These are phyloP conservation scores for Dasypolia templi DNA, from an alignment of 2,888 invertebrate genomes.

Conservation along the genomic window DNA sequence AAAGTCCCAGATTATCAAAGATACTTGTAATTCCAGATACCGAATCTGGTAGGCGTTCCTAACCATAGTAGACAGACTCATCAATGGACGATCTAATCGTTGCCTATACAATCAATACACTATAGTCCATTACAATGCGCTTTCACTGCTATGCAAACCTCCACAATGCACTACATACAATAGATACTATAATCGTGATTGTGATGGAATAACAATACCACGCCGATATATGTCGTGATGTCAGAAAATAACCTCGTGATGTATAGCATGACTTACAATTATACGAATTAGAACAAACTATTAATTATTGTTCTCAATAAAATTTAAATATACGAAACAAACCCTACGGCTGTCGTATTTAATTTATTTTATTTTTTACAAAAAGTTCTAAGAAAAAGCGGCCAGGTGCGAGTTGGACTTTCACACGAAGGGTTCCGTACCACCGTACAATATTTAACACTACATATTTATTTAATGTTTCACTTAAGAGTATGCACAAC, in stretches of 20 bases:
- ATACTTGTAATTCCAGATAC: background rate
- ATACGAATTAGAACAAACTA: too few relatives aligned
- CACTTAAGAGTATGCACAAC: too few relatives aligned
- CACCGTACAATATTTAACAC: too few relatives aligned
- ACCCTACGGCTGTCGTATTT: too few relatives aligned
- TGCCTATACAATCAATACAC: constrained; percentile 10
- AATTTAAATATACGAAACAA: too few relatives aligned
- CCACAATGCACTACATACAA: constrained; percentile 13
- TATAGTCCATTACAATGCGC: constrained; percentile 15
- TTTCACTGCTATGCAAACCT: background rate
- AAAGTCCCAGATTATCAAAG: background rate
- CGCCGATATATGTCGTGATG: constrained; percentile 8
- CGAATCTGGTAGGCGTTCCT: background rate
- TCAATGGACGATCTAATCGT: background rate
- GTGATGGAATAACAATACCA: constrained; percentile 21
- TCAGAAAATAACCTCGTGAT: constrained; percentile 1
- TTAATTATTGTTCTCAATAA: too few relatives aligned
- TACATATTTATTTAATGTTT: too few relatives aligned
- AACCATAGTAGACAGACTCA: background rate
- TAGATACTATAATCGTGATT: constrained; percentile 26
- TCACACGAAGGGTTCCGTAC: too few relatives aligned
- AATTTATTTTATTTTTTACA: too few relatives aligned
- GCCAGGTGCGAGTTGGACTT: too few relatives aligned
- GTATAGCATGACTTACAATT: background rate
- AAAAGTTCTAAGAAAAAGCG: too few relatives aligned